A percentile compares a stretch with the other conserved stretches of the same genome.
Evolutionary conservation across 2,113 vertebrate genomes (phyloP).

Genomic region (Poeciliopsis turrubarensis): DNA sequence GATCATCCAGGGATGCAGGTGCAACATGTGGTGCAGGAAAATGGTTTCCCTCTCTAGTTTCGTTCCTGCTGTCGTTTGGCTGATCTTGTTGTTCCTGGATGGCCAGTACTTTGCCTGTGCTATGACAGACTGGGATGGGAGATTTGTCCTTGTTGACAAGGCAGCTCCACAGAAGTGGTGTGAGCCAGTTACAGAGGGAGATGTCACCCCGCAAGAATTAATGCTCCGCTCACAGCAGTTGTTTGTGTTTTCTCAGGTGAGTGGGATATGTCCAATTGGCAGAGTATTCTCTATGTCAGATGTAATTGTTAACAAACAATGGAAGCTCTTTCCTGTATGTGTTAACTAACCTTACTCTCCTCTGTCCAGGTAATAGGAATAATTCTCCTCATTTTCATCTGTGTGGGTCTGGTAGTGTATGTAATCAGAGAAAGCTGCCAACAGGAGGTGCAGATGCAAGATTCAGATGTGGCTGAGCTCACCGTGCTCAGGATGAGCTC

Average conservation of each 20-base stretch:
- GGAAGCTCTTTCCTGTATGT: not conserved
- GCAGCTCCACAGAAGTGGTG: conserved; percentile 81
- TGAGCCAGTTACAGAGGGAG: conserved; percentile 73
- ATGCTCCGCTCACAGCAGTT: conserved; percentile 79
- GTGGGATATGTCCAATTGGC: conserved; percentile 22
- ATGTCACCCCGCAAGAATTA: conserved; percentile 70
- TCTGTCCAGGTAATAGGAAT: conserved; percentile 78
- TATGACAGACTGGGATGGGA: conserved; percentile 80
- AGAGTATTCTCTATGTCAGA: not conserved
- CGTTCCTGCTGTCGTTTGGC: conserved; percentile 78
- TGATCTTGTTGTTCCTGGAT: conserved; percentile 80
- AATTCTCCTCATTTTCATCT: conserved; percentile 79
- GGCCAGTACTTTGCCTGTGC: conserved; percentile 81
- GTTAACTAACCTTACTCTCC: conserved; percentile 39
- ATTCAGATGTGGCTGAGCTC: conserved; percentile 75
- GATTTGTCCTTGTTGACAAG: conserved; percentile 77
- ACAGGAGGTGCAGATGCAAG: conserved; percentile 71
- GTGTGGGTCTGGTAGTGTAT: conserved; percentile 79
- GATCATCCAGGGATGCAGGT: conserved; percentile 79
- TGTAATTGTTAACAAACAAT: not conserved
- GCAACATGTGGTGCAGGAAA: conserved; percentile 70
- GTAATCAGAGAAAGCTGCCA: conserved; percentile 78
- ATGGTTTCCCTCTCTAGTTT: conserved; percentile 71
- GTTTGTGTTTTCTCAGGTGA: conserved; percentile 80
- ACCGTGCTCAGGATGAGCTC: conserved; percentile 75